Percentiles rank a stretch among this genome's conserved stretches.
Evolutionary conservation across 2,113 vertebrate species (phyloP).

Genomic region (Nannospalax galili): DNA sequence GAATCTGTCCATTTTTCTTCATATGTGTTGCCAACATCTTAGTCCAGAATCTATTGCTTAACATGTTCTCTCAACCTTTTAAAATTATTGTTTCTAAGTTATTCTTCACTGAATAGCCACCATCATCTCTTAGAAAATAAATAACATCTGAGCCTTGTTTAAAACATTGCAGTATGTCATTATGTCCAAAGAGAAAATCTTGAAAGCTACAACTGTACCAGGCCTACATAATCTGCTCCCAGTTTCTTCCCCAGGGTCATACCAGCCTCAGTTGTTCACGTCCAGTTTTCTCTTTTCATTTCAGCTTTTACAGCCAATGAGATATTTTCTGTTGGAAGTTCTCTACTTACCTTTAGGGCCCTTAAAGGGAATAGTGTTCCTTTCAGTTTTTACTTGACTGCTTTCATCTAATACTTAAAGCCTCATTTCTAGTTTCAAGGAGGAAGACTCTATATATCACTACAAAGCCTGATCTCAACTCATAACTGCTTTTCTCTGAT

Average conservation of each 20-base stretch:
- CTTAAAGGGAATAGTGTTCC: neutral
- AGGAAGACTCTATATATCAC: neutral
- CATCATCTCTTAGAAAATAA: neutral
- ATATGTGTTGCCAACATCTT: neutral
- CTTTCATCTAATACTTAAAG: neutral
- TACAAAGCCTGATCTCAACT: neutral
- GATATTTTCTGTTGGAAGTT: neutral
- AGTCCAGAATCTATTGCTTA: neutral
- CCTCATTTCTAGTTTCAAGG: conserved; percentile 1
- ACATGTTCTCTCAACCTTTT: too few species aligned
- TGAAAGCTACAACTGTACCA: neutral
- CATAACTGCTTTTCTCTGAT: neutral
- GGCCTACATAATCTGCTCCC: neutral
- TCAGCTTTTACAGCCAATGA: neutral
- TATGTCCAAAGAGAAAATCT: neutral
- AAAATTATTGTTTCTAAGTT: neutral
- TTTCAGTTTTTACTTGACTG: neutral
- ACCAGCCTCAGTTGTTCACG: neutral
- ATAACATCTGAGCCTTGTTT: neutral
- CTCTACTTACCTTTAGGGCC: neutral
- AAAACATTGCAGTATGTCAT: neutral
- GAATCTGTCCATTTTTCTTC: neutral
- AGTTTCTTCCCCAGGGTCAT: neutral
- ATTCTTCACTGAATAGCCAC: neutral
- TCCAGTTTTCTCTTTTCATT: neutral